Conservation (phyloP, 2,113 vertebrate species). For the Kryptolebias marmoratus region DNA sequence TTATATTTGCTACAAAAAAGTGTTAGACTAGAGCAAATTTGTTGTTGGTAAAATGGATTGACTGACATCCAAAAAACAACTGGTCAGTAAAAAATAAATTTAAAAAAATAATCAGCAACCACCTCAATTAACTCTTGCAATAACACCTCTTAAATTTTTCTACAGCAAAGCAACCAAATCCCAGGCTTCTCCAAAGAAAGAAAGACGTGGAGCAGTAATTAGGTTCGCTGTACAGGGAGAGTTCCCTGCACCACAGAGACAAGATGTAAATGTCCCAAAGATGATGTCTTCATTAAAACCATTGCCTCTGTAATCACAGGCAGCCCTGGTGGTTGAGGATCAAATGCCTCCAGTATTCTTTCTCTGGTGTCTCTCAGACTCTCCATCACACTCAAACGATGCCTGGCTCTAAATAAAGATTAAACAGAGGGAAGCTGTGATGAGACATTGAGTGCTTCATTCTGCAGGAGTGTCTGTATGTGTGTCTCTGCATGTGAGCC, state of each 20-base stretch:
- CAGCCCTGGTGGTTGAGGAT: conserved; percentile 45
- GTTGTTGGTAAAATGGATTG: too few species aligned
- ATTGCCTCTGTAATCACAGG: conserved; percentile 48
- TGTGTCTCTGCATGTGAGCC: conserved; percentile 26
- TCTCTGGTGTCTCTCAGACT: conserved; percentile 32
- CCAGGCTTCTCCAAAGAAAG: conserved; percentile 22
- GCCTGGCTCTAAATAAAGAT: conserved; percentile 40
- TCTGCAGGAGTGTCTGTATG: conserved; percentile 7
- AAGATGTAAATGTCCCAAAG: conserved; percentile 38
- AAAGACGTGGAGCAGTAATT: conserved; percentile 55
- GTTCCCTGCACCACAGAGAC: conserved; percentile 35
- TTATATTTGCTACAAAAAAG: too few species aligned
- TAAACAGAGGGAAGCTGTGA: conserved; percentile 25
- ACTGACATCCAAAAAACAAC: conserved; percentile 1
- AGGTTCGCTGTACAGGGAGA: conserved; percentile 41
- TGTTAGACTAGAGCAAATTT: too few species aligned
- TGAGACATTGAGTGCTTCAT: conserved; percentile 14
- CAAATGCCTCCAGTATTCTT: conserved; percentile 30
- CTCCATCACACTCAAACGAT: conserved; percentile 10
- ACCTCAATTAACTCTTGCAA: conserved; percentile 24
- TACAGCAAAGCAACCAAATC: conserved; percentile 45
- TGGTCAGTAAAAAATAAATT: conserved; percentile 21
- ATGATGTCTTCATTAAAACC: conserved; percentile 56
- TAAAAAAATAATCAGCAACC: conserved; percentile 2
- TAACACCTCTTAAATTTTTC: conserved; percentile 51